Base-by-base conservation (phyloP, 2,888 invertebrate species). In the Drosophila mayaguana region DNA sequence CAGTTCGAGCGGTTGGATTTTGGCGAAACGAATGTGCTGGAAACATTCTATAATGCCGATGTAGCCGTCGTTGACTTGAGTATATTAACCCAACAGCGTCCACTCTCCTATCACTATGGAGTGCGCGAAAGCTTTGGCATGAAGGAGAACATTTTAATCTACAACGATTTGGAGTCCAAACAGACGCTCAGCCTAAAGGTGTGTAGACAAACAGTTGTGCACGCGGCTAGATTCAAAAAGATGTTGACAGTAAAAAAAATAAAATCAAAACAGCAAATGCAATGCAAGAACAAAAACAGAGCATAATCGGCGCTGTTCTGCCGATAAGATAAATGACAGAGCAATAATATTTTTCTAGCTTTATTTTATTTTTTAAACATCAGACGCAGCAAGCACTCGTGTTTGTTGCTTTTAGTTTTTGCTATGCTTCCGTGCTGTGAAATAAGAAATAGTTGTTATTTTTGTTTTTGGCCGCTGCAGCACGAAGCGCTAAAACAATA, bases 31-130 rank as follows among this genome's bases (percentile, higher is more conserved):
- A 97, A 97, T 93, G 97, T 97, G 0, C 93, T 99, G 88, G 98
- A 99, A 92, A 96, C 96, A 80, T 99, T 99, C 93, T 99, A 99
- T 93, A 98, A 98, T 95, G 99, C 99, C 0, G 99, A 99, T 93
- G 98, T 99, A 51, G 98, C 98, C 0, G 95, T 99, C 45, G 98
- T 99, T 48, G 99, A 99, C 93, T 94, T 99, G 82, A 98, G 98
- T 40, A 94, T 98, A 60, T 96, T 97, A 85, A 93, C 97, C 32
- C 99, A 99, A 93, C 98, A 98, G 92, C 97, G 98, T 79, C 96
- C 98, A 0, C 94, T 99, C 66, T 97, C 98, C 86, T 99, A 99
- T 93, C 99, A 99, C 92, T 95, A 99, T 55, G 99, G 99, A 48
- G 98, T 99, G 0, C 94, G 99, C 57, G 99, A 99, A 93, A 98